phyloP scores from a whole-genome alignment of 1,140 invertebrate genomes.

The Drosophila arizonae region DNA sequence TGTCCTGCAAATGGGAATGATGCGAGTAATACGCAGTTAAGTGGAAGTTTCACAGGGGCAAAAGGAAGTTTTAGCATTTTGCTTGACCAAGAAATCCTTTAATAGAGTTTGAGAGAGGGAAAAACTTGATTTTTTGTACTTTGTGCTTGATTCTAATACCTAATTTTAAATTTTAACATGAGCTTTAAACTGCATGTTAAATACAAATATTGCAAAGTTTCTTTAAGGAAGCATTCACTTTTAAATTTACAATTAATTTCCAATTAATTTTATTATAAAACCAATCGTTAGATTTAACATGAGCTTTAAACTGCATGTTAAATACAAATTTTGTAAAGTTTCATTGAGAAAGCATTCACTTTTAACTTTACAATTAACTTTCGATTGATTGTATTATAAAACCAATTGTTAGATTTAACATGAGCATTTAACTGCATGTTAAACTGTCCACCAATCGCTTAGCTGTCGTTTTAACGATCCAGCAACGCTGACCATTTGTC shows the following conservation, averaged over 20 bases:
- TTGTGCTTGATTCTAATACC: too few species aligned
- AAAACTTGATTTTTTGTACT: too few species aligned
- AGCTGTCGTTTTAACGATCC: background rate
- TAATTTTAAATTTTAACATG: too few species aligned
- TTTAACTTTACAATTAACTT: too few species aligned
- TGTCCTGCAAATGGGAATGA: background rate
- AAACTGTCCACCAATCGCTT: background rate
- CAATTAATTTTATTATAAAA: too few species aligned
- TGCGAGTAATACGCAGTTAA: background rate
- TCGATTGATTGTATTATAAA: too few species aligned
- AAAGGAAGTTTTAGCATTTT: background rate
- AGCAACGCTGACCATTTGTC: slow-evolving; percentile 17
- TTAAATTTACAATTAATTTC: too few species aligned
- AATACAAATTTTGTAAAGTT: too few species aligned
- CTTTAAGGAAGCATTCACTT: too few species aligned
- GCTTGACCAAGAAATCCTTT: background rate
- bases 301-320: background rate
- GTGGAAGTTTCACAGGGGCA: background rate
- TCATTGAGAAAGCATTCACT: too few species aligned
- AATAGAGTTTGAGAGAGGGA: background rate
- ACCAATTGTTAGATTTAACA: background rate
- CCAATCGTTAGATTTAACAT: background rate
- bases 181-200: too few species aligned
- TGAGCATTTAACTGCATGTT: background rate
- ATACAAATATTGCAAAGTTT: too few species aligned